Conservation (phyloP, 2,888 invertebrate species). For the Smittia aterrima region DNA sequence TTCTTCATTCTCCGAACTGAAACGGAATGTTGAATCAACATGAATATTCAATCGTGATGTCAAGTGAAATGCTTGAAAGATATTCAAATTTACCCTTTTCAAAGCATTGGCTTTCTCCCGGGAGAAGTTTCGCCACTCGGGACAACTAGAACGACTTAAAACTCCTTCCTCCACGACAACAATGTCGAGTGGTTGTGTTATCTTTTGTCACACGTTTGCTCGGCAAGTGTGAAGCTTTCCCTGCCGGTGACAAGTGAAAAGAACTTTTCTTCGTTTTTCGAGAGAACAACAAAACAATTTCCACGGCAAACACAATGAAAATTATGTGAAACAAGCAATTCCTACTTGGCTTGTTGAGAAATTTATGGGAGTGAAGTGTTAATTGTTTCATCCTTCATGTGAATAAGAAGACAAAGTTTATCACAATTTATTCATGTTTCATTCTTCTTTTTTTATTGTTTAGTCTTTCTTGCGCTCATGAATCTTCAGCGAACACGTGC, state of each 20-base stretch:
- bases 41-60: slow-evolving; percentile 22
- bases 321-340: neutral
- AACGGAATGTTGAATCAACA: slow-evolving; percentile 18
- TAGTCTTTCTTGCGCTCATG: neutral
- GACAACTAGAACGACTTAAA: neutral
- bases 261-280: neutral
- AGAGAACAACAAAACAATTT: neutral
- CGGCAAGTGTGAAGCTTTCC: neutral
- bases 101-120: neutral
- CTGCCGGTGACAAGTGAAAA: slow-evolving; percentile 10
- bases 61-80: neutral
- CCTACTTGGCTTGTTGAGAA: neutral
- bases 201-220: neutral
- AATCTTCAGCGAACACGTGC: slow-evolving; percentile 9
- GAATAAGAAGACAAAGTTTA: neutral
- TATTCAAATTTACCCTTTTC: neutral
- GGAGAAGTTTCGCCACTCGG: neutral
- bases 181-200: neutral
- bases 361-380: slow-evolving; percentile 10
- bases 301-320: neutral
- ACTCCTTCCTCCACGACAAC: neutral
- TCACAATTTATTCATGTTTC: slow-evolving; percentile 14
- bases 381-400: slow-evolving; percentile 1
- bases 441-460: neutral
- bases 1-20: neutral